Evolutionary conservation across 2,888 invertebrate genomes (phyloP).

Genomic region (Tachina fera): DNA sequence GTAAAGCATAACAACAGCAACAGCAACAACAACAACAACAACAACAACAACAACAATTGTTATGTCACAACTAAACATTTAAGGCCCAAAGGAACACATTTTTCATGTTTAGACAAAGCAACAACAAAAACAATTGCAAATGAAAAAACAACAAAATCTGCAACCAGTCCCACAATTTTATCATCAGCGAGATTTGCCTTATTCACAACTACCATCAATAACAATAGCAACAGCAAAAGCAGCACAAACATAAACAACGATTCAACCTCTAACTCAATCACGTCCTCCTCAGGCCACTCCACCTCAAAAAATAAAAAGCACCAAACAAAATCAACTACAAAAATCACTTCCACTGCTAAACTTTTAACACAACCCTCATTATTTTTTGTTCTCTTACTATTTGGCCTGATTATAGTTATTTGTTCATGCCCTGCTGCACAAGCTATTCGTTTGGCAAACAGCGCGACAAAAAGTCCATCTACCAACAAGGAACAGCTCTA

Average conservation of each 20-base stretch:
- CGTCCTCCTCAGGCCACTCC: slow-evolving; percentile 7
- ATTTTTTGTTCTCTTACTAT: slow-evolving; percentile 12
- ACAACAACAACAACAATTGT: slow-evolving; percentile 39
- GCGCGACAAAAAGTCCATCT: slow-evolving; percentile 76
- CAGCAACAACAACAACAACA: background rate
- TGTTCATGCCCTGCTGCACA: slow-evolving; percentile 72
- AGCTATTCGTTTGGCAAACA: slow-evolving; percentile 78
- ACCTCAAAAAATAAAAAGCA: background rate
- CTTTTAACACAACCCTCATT: slow-evolving; percentile 25
- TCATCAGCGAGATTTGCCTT: slow-evolving; percentile 58
- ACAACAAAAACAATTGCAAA: slow-evolving; percentile 41
- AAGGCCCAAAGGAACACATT: slow-evolving; percentile 67
- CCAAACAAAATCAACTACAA: slow-evolving; percentile 9
- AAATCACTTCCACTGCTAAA: background rate
- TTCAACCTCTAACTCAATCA: slow-evolving; percentile 28
- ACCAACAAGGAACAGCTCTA: slow-evolving; percentile 82
- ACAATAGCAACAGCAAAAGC: slow-evolving; percentile 38
- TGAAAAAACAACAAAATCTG: slow-evolving; percentile 9
- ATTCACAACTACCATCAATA: slow-evolving; percentile 41
- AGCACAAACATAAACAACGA: slow-evolving; percentile 49
- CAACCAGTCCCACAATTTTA: slow-evolving; percentile 28
- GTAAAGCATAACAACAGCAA: slow-evolving; percentile 19
- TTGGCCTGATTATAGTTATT: slow-evolving; percentile 68
- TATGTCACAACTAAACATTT: slow-evolving; percentile 46
- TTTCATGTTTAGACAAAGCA: slow-evolving; percentile 32